phyloP scores from a whole-genome alignment of 2,797 vertebrate genomes.

The Gymnopithys bicolor region DNA sequence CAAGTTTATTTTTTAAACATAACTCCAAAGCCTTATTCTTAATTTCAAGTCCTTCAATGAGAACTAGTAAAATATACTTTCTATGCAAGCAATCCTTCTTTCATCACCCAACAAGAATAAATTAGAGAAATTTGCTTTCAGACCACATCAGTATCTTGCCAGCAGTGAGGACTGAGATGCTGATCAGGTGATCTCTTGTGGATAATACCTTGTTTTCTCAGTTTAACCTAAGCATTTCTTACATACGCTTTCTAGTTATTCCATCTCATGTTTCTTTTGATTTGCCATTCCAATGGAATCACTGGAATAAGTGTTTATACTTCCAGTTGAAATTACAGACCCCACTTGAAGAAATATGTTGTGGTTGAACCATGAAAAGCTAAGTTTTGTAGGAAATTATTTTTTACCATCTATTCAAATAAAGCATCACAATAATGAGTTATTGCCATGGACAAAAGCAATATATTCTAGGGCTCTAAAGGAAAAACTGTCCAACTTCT shows the following conservation, averaged over 20 bases:
- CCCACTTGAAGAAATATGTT: not conserved
- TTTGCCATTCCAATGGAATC: not conserved
- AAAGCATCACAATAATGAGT: not conserved
- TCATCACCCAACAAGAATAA: not conserved
- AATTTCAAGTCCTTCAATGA: not conserved
- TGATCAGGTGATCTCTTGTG: not conserved
- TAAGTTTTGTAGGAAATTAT: not conserved
- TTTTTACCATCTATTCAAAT: not conserved
- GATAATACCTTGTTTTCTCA: not conserved
- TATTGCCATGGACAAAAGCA: not conserved
- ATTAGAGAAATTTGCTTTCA: not conserved
- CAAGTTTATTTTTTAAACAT: not conserved
- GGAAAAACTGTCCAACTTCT: not conserved
- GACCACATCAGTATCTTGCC: not conserved
- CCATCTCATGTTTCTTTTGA: not conserved
- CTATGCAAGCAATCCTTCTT: not conserved
- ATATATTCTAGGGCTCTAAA: not conserved
- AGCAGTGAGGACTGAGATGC: not conserved
- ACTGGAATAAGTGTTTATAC: not conserved
- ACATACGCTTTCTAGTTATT: not conserved
- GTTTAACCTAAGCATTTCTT: not conserved
- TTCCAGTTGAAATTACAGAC: not conserved
- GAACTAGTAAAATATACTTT: not conserved
- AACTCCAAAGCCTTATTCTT: not conserved
- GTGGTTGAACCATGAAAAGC: not conserved